Evolutionary conservation across 2,113 vertebrate genomes (phyloP).

Genomic region (Hydrochoerus hydrochaeris): DNA sequence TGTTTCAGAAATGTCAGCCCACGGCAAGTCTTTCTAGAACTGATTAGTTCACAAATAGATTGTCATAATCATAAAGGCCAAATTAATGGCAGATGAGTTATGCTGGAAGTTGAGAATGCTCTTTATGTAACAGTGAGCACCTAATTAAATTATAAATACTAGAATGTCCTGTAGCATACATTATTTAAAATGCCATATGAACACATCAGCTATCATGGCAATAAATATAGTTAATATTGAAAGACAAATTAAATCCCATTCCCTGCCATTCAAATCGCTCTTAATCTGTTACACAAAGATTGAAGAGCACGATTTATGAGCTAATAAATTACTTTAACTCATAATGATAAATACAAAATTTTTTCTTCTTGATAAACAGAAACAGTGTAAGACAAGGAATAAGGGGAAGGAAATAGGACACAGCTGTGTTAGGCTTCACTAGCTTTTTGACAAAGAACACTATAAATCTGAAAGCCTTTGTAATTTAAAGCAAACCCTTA

Average conservation of each 20-base stretch:
- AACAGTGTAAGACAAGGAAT: background rate
- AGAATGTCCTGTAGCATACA: slow-evolving; percentile 69
- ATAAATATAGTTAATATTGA: slow-evolving; percentile 76
- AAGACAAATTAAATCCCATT: slow-evolving; percentile 64
- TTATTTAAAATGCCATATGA: slow-evolving; percentile 71
- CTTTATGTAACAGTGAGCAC: slow-evolving; percentile 66
- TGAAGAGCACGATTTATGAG: background rate
- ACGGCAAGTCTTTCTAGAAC: slow-evolving; percentile 69
- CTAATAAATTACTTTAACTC: background rate
- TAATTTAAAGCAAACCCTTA: background rate
- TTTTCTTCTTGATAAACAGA: background rate
- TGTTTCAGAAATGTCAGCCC: slow-evolving; percentile 77
- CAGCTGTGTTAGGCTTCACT: background rate
- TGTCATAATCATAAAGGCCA: slow-evolving; percentile 72
- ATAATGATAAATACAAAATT: background rate
- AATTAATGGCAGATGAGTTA: slow-evolving; percentile 75
- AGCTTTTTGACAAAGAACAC: background rate
- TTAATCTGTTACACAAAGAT: slow-evolving; percentile 30
- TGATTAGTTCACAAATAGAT: slow-evolving; percentile 77
- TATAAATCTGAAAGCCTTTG: background rate
- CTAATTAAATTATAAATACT: slow-evolving; percentile 82
- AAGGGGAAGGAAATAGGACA: background rate
- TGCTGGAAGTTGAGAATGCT: slow-evolving; percentile 58
- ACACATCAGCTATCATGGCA: slow-evolving; percentile 29
- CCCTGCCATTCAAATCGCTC: slow-evolving; percentile 48